phyloP scores from a whole-genome alignment of 2,113 vertebrate genomes.

The Condylura cristata region DNA sequence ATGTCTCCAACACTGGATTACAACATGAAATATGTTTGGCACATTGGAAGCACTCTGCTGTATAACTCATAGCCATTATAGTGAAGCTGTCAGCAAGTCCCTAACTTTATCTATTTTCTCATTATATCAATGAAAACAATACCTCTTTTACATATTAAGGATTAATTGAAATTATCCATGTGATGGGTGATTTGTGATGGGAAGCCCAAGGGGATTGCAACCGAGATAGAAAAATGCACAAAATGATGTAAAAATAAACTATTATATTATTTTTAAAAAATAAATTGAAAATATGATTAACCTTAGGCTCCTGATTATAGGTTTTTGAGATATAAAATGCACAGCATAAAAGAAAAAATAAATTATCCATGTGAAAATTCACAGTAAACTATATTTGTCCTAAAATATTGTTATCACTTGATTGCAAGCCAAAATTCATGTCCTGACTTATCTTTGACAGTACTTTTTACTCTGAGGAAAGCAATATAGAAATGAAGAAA shows the following conservation, averaged over 20 bases:
- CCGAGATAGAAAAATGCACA: too few species aligned
- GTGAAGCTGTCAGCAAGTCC: not conserved
- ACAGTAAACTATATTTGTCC: not conserved
- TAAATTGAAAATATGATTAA: constrained; percentile 54
- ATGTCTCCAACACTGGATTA: not conserved
- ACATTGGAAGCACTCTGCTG: not conserved
- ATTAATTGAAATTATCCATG: constrained; percentile 4
- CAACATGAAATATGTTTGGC: not conserved
- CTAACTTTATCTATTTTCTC: not conserved
- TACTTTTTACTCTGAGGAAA: constrained; percentile 31
- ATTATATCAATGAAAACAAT: not conserved
- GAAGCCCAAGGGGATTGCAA: too few species aligned
- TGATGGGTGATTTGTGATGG: too few species aligned
- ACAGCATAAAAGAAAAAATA: too few species aligned
- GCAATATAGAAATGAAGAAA: not conserved
- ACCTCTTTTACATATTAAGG: not conserved
- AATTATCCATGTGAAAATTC: not conserved
- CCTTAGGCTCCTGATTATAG: constrained; percentile 13
- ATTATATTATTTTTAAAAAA: too few species aligned
- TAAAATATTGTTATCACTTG: constrained; percentile 18
- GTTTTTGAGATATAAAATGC: not conserved
- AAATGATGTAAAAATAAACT: too few species aligned
- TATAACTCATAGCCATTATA: not conserved
- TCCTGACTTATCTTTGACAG: not conserved
- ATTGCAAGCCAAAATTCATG: not conserved